These are phyloP conservation scores for Todiramphus chloris DNA, from an alignment of 2,113 vertebrate genomes.

Conservation along the genomic window DNA sequence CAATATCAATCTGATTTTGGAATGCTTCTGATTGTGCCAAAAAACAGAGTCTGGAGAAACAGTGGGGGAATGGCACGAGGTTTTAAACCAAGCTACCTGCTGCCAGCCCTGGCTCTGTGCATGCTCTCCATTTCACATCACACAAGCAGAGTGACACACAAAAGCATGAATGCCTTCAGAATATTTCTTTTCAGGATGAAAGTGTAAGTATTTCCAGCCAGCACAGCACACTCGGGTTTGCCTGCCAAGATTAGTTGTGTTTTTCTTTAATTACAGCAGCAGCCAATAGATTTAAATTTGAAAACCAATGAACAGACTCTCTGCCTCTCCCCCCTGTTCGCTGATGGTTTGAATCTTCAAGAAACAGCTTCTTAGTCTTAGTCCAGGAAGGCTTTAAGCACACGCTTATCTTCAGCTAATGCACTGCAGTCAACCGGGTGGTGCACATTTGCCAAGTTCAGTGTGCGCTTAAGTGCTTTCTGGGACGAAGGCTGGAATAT, in stretches of 20 bases:
- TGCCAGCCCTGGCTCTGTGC: not conserved
- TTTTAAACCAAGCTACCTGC: not conserved
- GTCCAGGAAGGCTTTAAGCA: not conserved
- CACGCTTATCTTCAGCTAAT: not conserved
- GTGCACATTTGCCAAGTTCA: not conserved
- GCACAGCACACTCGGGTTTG: not conserved
- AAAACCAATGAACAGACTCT: not conserved
- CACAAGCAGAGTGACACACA: not conserved
- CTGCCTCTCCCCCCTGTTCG: not conserved
- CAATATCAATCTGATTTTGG: not conserved
- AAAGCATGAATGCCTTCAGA: not conserved
- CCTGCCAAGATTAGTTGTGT: slow-evolving; percentile 9
- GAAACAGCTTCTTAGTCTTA: not conserved
- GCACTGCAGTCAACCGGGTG: not conserved
- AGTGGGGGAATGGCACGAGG: rapidly evolving
- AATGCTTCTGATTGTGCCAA: not conserved
- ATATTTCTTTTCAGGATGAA: not conserved
- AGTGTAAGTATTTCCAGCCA: not conserved
- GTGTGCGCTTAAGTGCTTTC: not conserved
- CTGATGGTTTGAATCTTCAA: not conserved
- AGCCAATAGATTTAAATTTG: slow-evolving; percentile 32
- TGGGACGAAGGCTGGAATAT: not conserved
- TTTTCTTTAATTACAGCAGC: slow-evolving; percentile 24
- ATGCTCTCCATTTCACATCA: not conserved
- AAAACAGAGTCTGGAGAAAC: not conserved